phyloP scores from a whole-genome alignment of 2,888 invertebrate species.

The Anthrax anthrax region DNA sequence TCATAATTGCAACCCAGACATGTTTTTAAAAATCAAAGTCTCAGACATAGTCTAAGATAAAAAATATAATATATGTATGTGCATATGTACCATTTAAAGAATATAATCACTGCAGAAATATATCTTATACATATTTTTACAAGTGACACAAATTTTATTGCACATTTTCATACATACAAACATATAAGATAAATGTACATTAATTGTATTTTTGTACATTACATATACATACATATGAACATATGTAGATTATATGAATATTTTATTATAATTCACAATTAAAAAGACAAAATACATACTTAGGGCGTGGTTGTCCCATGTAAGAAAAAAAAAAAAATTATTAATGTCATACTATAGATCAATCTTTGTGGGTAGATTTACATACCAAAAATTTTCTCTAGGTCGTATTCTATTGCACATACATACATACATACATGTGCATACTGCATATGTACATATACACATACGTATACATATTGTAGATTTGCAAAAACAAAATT shows the following conservation, averaged over 20 bases:
- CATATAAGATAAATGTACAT: too few species aligned
- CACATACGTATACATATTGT: too few species aligned
- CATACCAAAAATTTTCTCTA: neutral
- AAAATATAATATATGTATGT: neutral
- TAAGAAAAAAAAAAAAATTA: neutral
- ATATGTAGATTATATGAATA: too few species aligned
- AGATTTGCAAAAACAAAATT: too few species aligned
- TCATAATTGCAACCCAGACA: conserved; percentile 7
- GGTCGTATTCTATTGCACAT: too few species aligned
- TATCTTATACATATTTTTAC: neutral
- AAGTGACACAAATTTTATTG: neutral
- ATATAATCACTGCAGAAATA: neutral
- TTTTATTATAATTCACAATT: neutral
- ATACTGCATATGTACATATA: too few species aligned
- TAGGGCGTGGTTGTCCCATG: conserved; percentile 3
- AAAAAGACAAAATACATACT: conserved; percentile 5
- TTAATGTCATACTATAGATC: neutral
- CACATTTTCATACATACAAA: too few species aligned
- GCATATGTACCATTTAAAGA: too few species aligned
- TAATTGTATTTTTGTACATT: too few species aligned
- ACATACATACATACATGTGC: too few species aligned
- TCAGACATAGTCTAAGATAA: conserved; percentile 1
- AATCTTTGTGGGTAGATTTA: neutral
- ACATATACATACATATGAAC: too few species aligned
- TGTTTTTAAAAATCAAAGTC: neutral